Percentiles rank a stretch among this genome's conserved stretches.
Evolutionary conservation across 1,140 invertebrate species (phyloP).

Genomic region (Papilio glaucus): DNA sequence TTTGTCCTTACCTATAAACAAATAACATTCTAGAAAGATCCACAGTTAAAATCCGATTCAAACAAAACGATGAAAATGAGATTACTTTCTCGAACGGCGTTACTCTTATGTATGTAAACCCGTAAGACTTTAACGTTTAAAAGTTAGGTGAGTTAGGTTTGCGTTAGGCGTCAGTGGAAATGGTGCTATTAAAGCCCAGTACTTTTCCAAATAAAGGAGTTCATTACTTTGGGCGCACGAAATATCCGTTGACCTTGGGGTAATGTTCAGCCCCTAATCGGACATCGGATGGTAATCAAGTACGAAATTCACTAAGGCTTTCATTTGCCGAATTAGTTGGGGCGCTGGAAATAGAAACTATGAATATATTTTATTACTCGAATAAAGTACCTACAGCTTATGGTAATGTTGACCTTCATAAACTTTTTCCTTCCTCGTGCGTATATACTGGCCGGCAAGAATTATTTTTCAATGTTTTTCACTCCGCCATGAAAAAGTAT

Average conservation of each 20-base stretch:
- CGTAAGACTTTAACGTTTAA: no score
- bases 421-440: neutral
- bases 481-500: neutral
- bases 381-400: slow-evolving; percentile 2
- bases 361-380: slow-evolving; percentile 30
- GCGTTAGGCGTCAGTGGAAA: slow-evolving; percentile 7
- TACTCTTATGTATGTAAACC: no score
- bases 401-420: slow-evolving; percentile 19
- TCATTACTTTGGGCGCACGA: slow-evolving; percentile 46
- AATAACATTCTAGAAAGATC: no score
- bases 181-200: neutral
- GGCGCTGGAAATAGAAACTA: slow-evolving; percentile 31
- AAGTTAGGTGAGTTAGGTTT: neutral
- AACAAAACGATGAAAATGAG: no score
- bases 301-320: slow-evolving; percentile 38
- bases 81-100: no score
- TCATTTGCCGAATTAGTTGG: slow-evolving; percentile 28
- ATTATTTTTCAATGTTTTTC: neutral
- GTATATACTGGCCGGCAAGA: neutral
- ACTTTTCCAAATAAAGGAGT: slow-evolving; percentile 40
- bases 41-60: no score
- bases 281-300: slow-evolving; percentile 44
- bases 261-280: slow-evolving; percentile 45
- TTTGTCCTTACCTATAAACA: no score
- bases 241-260: slow-evolving; percentile 48